Percentiles rank a stretch among this genome's conserved stretches.
Evolutionary conservation across 1,140 invertebrate species (phyloP).

Genomic region (Mesaphorura yosii): DNA sequence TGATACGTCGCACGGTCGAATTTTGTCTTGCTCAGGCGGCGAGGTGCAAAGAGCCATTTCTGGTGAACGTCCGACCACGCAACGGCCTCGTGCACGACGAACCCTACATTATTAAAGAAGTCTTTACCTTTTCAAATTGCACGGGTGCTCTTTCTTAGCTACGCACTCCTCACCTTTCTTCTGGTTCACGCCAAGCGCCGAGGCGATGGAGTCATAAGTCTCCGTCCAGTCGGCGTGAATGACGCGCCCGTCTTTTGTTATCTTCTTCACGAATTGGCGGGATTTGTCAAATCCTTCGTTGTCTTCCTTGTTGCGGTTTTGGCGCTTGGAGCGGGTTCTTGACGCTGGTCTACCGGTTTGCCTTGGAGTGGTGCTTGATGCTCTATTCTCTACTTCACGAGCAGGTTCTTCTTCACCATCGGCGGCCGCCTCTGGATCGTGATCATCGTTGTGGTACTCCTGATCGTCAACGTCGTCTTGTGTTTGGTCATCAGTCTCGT

Average conservation of each 20-base stretch:
- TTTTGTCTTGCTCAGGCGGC: constrained; percentile 66
- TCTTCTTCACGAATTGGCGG: constrained; percentile 86
- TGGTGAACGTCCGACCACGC: constrained; percentile 72
- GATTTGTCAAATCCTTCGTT: constrained; percentile 80
- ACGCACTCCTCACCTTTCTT: constrained; percentile 62
- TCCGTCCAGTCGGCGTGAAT: constrained; percentile 60
- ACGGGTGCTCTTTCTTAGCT: no score
- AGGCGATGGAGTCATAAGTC: constrained; percentile 43
- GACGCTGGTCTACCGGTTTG: no score
- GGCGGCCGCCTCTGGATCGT: no score
- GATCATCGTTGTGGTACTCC: no score
- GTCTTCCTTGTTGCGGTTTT: constrained; percentile 59
- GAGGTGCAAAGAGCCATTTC: constrained; percentile 88
- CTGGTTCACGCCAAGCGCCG: constrained; percentile 45
- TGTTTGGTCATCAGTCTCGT: no score
- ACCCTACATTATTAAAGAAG: constrained; percentile 62
- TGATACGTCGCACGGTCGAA: constrained; percentile 90
- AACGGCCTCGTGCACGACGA: constrained; percentile 90
- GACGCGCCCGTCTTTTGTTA: constrained; percentile 67
- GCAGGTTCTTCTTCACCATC: no score
- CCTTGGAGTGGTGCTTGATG: no score
- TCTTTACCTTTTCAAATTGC: constrained; percentile 32
- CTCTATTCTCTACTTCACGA: no score
- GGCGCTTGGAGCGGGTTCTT: constrained; percentile 76
- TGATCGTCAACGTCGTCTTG: no score